Conservation (phyloP, 2,888 invertebrate species). For the Azorinus chamasolen region DNA sequence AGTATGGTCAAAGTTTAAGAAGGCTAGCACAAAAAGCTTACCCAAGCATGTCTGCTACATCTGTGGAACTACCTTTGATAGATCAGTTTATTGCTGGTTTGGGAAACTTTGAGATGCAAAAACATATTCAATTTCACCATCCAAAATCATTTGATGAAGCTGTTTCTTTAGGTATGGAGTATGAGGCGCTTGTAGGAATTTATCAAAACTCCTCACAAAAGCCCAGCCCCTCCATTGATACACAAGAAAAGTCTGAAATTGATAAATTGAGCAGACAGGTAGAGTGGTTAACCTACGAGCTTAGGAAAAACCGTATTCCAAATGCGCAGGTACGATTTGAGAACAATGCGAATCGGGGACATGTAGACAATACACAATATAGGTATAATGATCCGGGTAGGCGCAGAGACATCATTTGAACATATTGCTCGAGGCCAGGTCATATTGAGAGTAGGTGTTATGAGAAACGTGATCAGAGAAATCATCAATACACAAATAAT, state of each 20-base stretch:
- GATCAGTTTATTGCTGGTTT: slow-evolving; percentile 40
- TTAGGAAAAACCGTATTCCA: too few species aligned
- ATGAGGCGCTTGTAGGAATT: slow-evolving; percentile 20
- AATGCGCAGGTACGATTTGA: too few species aligned
- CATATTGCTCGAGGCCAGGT: neutral
- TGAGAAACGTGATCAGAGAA: neutral
- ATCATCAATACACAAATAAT: neutral
- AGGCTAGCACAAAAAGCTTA: slow-evolving; percentile 31
- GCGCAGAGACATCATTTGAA: neutral
- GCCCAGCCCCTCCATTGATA: too few species aligned
- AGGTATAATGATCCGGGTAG: too few species aligned
- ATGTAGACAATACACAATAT: too few species aligned
- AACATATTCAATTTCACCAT: slow-evolving; percentile 36
- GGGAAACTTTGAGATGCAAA: slow-evolving; percentile 22
- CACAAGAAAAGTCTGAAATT: neutral
- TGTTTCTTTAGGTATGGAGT: slow-evolving; percentile 19
- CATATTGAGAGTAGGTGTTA: neutral
- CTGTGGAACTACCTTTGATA: slow-evolving; percentile 16
- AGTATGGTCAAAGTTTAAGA: slow-evolving; percentile 26
- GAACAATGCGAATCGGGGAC: too few species aligned
- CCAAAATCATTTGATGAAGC: slow-evolving; percentile 29
- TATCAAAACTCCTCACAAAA: too few species aligned
- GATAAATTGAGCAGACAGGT: neutral
- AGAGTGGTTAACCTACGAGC: neutral
- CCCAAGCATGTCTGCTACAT: slow-evolving; percentile 7